A percentile compares a stretch with the other conserved stretches of the same genome.
These are phyloP conservation scores for Nipponacmea schrenckii DNA, from an alignment of 2,888 invertebrate species.

Conservation along the genomic window DNA sequence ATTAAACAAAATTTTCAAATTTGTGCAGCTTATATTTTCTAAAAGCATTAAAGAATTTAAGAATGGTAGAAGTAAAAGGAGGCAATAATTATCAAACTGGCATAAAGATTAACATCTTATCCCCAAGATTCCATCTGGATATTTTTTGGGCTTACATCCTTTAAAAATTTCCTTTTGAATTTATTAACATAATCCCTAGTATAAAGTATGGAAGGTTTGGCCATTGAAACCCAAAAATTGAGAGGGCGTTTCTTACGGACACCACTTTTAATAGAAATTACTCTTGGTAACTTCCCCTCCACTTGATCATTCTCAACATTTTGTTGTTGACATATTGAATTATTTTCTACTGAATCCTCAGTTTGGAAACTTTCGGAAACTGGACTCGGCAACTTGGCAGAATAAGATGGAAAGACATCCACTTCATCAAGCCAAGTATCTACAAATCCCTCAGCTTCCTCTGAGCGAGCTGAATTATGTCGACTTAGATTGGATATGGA, in stretches of 20 bases:
- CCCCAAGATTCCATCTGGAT: background rate
- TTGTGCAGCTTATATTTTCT: no score
- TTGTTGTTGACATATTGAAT: background rate
- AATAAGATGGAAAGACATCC: background rate
- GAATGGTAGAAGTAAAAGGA: no score
- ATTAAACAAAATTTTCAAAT: no score
- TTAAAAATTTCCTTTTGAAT: background rate
- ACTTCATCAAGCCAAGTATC: constrained; percentile 1
- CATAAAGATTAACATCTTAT: background rate
- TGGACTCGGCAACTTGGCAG: background rate
- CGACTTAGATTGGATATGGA: background rate
- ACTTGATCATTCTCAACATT: background rate
- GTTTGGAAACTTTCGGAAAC: background rate
- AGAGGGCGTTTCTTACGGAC: constrained; percentile 5
- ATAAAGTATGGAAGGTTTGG: constrained; percentile 16
- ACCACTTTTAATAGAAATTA: background rate
- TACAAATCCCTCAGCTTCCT: background rate
- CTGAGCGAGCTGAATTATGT: background rate
- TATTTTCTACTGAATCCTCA: background rate
- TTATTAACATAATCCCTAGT: constrained; percentile 10
- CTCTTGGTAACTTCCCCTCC: background rate
- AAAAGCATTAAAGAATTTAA: no score
- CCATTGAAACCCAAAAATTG: constrained; percentile 20
- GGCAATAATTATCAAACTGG: no score
- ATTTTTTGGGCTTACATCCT: background rate